These are phyloP conservation scores for Acrossocheilus fasciatus DNA, from an alignment of 2,797 vertebrate genomes.

Conservation along the genomic window DNA sequence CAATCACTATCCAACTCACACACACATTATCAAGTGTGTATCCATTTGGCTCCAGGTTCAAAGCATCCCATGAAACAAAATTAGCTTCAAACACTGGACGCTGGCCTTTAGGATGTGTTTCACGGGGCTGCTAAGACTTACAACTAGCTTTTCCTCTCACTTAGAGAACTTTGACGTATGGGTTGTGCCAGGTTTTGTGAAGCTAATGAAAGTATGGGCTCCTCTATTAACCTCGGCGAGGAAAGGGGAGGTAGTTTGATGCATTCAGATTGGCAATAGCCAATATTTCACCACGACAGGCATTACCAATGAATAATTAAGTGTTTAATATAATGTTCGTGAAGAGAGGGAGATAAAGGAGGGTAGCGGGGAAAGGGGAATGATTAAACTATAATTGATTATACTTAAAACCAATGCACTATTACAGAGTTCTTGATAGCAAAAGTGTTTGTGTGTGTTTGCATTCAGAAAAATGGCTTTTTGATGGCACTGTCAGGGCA, in stretches of 20 bases:
- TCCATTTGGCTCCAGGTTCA: slow-evolving; percentile 32
- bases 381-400: slow-evolving; percentile 91
- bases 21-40: slow-evolving; percentile 24
- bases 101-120: slow-evolving; percentile 68
- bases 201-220: slow-evolving; percentile 84
- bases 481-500: slow-evolving; percentile 80
- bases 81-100: slow-evolving; percentile 25
- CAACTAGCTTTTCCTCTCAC: slow-evolving; percentile 65
- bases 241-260: slow-evolving; percentile 79
- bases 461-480: slow-evolving; percentile 85
- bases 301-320: slow-evolving; percentile 98
- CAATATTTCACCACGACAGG: slow-evolving; percentile 92
- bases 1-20: slow-evolving; percentile 25
- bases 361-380: slow-evolving; percentile 77
- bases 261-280: slow-evolving; percentile 86
- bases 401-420: slow-evolving; percentile 84
- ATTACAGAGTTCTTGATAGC: slow-evolving; percentile 79
- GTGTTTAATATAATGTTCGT: slow-evolving; percentile 92
- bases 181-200: slow-evolving; percentile 79
- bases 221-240: slow-evolving; percentile 90
- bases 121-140: slow-evolving; percentile 22
- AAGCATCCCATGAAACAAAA: slow-evolving; percentile 22
- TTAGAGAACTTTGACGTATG: slow-evolving; percentile 80
- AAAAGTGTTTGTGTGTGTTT: slow-evolving; percentile 63
- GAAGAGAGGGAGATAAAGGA: slow-evolving; percentile 66